Evolutionary conservation across 2,113 vertebrate species (phyloP), one percentile per base, ranked within the genome.

Genomic region (Microcebus jonahi): DNA sequence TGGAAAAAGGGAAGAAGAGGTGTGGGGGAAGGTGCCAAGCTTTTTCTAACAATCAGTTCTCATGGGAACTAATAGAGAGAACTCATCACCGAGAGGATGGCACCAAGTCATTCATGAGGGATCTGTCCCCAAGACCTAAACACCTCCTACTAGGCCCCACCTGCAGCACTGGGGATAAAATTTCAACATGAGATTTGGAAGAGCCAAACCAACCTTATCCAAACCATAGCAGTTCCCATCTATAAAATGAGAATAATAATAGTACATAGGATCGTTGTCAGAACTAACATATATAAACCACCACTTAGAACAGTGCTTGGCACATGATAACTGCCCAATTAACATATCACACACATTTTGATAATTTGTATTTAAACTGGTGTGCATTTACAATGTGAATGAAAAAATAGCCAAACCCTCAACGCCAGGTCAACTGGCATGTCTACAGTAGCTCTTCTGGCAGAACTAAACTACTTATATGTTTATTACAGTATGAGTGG

Each of bases 381-480:
- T 17, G 17, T 89, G 10, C 15, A 45, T 10, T 42, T 90, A 73
- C 73, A 95, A 92, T 90, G 0, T 0, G 79, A 53, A 97, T 6
- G 25, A 68, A 34, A 29, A 93, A 73, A 48, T 48, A 97, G 89
- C 36, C 48, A 84, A 96, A 12, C 31, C 36, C 29, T 73, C 42
- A 71, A 45, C 3, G 8, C 50, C 86, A 61, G 68, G 29, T 42
- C 95, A 75, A 2, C 73, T 23, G 39, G 59, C 45, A 59, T 9
- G n/a, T n/a, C 86, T 73, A 75, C 36, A 39, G 53, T 55, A 55
- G 93, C 34, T 97, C 97, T 97, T 92, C 25, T 61, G 61, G 18
- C 86, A 68, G 67, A 98, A 88, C 55, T 65, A 88, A 97, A 87
- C 92, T 57, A 81, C 39, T 73, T 57, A 81, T 6, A 39, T 96